Base-by-base conservation (phyloP, 1,140 invertebrate species). In the Stenopsyche tienmushanensis region DNA sequence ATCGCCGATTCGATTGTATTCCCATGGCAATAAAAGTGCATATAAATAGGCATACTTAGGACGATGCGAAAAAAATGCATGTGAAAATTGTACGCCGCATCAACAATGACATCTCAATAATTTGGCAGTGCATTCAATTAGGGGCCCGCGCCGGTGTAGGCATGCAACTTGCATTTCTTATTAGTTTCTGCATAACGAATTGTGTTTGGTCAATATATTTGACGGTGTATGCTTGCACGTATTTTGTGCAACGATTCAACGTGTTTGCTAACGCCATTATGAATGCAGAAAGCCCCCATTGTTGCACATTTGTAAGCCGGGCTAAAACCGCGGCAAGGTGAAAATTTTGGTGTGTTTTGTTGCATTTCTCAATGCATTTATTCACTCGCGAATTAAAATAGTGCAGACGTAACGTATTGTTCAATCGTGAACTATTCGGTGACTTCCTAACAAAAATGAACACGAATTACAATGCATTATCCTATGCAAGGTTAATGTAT, bases 201-300 rank as follows among this genome's bases (percentile, higher is more conserved):
- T 57, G 34, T 9, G 34, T 57, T 42, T 20, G 39, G 17, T 57
- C 54, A 21, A 57, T 42, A 18, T 39, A 17, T 57, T 15, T 50
- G 47, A 34, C 18, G 29, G 3, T 57, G 39, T 57, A 20, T 42
- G 26, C 15, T 13, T 49, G 25, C 59, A 50, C 59, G 59, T 52
- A 50, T 21, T 47, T 50, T 50, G 13, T 62, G 45, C 59, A 62
- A 47, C 59, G 45, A 39, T 50, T 42, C 59, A 62, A 39, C 25
- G 45, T 50, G 49, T 50, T 62, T 49, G 59, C 44, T 49, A 49
- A 50, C 59, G 45, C 29, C 42, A 63, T 52, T 52, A 25, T 9
- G 50, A 63, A 63, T 63, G 49, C 62, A 54, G 50, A 63, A 63
- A 53, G 62, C 50, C 50, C 34, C 54, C 62, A 63, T 63, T 53